phyloP scores from a whole-genome alignment of 1,140 invertebrate species.

The Zaprionus inermis region DNA sequence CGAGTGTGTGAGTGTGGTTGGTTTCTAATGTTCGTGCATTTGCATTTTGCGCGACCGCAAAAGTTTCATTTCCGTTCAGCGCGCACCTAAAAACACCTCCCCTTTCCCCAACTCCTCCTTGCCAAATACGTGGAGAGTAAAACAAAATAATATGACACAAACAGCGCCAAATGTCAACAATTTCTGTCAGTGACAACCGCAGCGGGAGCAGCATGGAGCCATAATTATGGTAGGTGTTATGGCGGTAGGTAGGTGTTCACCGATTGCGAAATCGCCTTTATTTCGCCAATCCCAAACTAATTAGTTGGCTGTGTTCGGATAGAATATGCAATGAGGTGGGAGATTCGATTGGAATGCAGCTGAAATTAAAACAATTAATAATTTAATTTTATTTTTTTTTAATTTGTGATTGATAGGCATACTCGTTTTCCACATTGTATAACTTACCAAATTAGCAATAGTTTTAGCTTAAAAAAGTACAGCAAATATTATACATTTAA shows the following conservation, averaged over 20 bases:
- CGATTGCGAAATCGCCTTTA: slow-evolving; percentile 11
- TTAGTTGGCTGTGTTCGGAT: neutral
- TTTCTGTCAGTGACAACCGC: slow-evolving; percentile 34
- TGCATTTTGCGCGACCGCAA: slow-evolving; percentile 57
- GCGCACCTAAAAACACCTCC: slow-evolving; percentile 36
- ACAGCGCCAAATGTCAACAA: slow-evolving; percentile 57
- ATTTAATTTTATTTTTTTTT: neutral
- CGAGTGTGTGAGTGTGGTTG: neutral
- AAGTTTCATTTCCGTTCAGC: slow-evolving; percentile 69
- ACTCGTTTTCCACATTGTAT: no score
- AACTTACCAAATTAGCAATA: no score
- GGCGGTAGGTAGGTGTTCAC: neutral
- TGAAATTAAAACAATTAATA: neutral
- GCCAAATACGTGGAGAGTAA: slow-evolving; percentile 3
- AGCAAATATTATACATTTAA: neutral
- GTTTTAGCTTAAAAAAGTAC: neutral
- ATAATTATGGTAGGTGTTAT: slow-evolving; percentile 24
- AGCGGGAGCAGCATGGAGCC: neutral
- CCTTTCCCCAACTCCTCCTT: neutral
- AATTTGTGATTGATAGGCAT: no score
- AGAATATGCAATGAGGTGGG: neutral
- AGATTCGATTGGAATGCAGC: neutral
- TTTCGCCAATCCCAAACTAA: neutral
- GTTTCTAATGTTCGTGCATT: slow-evolving; percentile 42
- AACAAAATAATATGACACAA: slow-evolving; percentile 65